Evolutionary conservation across 1,140 invertebrate genomes (phyloP), one percentile per base, ranked within the genome.

Genomic region (Drosophila parvula): DNA sequence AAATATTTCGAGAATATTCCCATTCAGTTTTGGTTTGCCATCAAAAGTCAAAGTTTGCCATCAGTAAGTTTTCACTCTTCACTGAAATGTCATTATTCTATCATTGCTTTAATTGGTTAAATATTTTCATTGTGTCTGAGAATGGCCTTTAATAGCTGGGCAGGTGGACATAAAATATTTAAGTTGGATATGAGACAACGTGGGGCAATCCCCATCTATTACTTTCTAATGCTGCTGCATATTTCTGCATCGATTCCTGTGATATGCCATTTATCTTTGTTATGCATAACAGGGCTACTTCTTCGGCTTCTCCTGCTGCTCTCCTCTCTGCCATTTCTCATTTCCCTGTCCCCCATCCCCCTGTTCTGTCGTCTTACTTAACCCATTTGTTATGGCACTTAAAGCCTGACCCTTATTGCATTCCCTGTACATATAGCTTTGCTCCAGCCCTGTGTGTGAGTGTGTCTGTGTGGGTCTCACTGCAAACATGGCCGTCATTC

Each of bases 251-350:
- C 60, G 62, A 76, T 76, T 76, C 70, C 36, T 64, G 22, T 67
- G 73, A 77, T 76, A 77, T 77, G 73, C 73, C 74, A 77, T 77
- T 77, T 76, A 77, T 77, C 74, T 77, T 68, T 77, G 74, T 77
- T 77, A 77, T 77, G 74, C 74, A 77, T 77, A 75, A 22, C 71
- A 45, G 27, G 41, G 40, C 44, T 18, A 59, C 11, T 67, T 68
- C 30, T 41, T 10, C 9, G 51, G 51, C 18, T 55, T 10, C 34
- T 55, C 30, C 48, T 32, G 28, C 28, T 6, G 30, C n/a, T 32
- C 51, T 38, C 48, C 53, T 14, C 51, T 41, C 16, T 3, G 0
- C 36, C 30, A 34, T 27, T n/a, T 27, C 41, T 22, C 43, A 22
- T 64, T 36, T 9, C 40, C 30, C 53, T n/a, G 27, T 14, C 14